These are phyloP conservation scores for Drosophila punjabiensis DNA, from an alignment of 1,140 invertebrate genomes.

Conservation along the genomic window DNA sequence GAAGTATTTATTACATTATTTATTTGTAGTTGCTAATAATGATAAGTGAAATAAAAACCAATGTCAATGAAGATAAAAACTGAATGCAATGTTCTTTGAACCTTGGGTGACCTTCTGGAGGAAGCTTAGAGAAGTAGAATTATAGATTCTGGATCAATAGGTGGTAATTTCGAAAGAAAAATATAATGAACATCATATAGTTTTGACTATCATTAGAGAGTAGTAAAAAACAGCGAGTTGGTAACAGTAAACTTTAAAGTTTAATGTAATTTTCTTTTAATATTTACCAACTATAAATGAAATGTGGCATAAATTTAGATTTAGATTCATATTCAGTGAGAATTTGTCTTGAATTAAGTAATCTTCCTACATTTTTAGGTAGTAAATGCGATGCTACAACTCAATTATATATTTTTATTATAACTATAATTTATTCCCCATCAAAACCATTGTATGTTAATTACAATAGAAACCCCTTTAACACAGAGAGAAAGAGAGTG, in stretches of 20 bases:
- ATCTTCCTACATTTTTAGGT: too few species aligned
- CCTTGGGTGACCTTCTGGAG: background rate
- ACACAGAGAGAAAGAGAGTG: background rate
- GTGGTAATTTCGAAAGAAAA: background rate
- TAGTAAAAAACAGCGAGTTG: background rate
- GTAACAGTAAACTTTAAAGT: background rate
- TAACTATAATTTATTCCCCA: background rate
- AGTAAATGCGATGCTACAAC: too few species aligned
- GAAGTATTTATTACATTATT: conserved; percentile 51
- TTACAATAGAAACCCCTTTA: background rate
- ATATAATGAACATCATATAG: background rate
- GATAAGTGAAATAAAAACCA: conserved; percentile 36
- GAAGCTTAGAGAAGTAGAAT: background rate
- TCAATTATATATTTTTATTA: background rate
- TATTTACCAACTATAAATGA: too few species aligned
- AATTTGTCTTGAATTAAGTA: too few species aligned
- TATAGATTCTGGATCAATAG: background rate
- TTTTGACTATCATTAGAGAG: background rate
- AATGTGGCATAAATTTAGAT: too few species aligned
- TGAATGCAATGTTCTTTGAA: conserved; percentile 1
- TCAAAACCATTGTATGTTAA: background rate
- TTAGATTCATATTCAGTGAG: too few species aligned
- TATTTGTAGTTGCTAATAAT: conserved; percentile 34
- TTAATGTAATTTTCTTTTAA: too few species aligned
- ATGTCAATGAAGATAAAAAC: conserved; percentile 39